A percentile compares a stretch with the other conserved stretches of the same genome.
Conservation (phyloP, 2,888 invertebrate species). For the Ennomos erosarius region DNA sequence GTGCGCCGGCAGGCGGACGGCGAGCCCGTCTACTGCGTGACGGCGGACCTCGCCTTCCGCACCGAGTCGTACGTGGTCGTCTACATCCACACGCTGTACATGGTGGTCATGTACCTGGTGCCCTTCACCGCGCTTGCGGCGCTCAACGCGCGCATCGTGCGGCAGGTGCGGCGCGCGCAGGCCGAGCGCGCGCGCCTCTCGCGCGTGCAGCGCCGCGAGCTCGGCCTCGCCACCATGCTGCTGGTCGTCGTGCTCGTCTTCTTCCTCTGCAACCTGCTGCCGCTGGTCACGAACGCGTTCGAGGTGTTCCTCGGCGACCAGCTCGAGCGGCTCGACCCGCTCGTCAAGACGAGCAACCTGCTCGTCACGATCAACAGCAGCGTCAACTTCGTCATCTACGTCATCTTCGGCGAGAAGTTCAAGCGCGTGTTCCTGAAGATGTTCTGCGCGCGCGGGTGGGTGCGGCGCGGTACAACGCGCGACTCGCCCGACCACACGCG, state of each 20-base stretch:
- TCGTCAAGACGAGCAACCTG: constrained; percentile 94
- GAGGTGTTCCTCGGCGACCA: constrained; percentile 88
- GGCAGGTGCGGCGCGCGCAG: constrained; percentile 95
- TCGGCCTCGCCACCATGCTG: constrained; percentile 97
- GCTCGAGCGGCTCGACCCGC: constrained; percentile 83
- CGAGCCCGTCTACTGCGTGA: constrained; percentile 88
- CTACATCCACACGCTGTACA: constrained; percentile 97
- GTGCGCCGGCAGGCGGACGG: constrained; percentile 73
- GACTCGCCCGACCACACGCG: constrained; percentile 89
- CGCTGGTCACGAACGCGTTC: constrained; percentile 93
- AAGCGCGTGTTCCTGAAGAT: constrained; percentile 93
- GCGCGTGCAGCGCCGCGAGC: constrained; percentile 95
- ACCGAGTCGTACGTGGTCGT: constrained; percentile 91
- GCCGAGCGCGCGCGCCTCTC: constrained; percentile 95
- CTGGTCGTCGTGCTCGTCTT: constrained; percentile 97
- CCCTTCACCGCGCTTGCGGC: constrained; percentile 95
- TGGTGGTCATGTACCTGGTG: constrained; percentile 96
- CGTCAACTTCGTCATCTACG: constrained; percentile 98
- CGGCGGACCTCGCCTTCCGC: constrained; percentile 88
- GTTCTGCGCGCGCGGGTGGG: constrained; percentile 88
- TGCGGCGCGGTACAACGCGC: constrained; percentile 79
- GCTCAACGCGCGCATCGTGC: constrained; percentile 96
- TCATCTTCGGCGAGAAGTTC: constrained; percentile 98
- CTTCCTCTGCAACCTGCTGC: constrained; percentile 95
- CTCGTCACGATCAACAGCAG: constrained; percentile 98